Evolutionary conservation across 2,888 invertebrate genomes (phyloP), one percentile per base, ranked within the genome.

Genomic region (Lapara coniferarum): DNA sequence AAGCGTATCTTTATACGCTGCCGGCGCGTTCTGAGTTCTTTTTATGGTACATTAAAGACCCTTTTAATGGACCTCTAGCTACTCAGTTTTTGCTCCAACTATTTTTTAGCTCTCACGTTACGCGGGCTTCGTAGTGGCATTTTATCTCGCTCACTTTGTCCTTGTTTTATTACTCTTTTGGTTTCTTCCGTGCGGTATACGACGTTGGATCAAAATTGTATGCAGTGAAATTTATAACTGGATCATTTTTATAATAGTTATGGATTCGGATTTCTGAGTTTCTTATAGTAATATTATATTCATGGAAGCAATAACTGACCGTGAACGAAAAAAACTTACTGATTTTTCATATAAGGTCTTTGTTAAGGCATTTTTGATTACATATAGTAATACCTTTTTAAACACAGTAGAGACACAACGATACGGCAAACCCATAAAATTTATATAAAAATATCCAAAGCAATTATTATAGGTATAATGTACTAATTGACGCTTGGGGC

Each of bases 21-120:
- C 0, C 37, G 46, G 13, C 63, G 3, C 19, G 30, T 37, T 13
- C 57, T 13, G 7, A 19, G 63, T 13, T 12, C 49, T 63, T 63
- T 63, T 49, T 63, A 63, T 16, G 49, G 46, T 46, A 57, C 57
- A 63, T 63, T 63, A 63, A 63, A 63, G 46, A 49, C 63, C 63
- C 49, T 49, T 44, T 19, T 63, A 63, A 49, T 63, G 63, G 16
- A 19, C 16, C 46, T 63, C 49, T 63, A 16, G 55, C 49, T 63
- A 46, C 63, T 63, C 49, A 63, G 63, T 63, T 63, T 63, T 49
- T 19, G 46, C 49, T 63, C 12, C 46, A 63, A 63, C 63, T 63
- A 63, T 63, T 63, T 63, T 63, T 63, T 49, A 63, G 46, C 63
- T 63, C 63, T 63, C 59, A 59, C 59, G 63, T 49, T 49, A 49